Percentiles rank a stretch among this genome's conserved stretches.
Evolutionary conservation across 2,113 vertebrate genomes (phyloP).

Genomic region (Microcebus tavaratra): DNA sequence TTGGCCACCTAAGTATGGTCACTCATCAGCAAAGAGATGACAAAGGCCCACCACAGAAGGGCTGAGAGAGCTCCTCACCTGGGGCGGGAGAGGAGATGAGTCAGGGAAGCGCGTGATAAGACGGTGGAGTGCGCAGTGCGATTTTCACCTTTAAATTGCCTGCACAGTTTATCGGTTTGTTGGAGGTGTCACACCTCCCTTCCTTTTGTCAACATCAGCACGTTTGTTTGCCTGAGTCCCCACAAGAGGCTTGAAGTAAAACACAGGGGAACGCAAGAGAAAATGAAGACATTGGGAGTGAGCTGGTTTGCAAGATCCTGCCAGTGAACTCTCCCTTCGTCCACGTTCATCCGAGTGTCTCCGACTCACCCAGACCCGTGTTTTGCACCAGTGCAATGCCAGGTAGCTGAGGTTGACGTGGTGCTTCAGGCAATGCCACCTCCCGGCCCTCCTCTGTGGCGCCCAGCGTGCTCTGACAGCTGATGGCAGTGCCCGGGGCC

Average conservation of each 20-base stretch:
- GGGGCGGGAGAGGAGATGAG: fast-evolving
- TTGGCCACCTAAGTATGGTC: not conserved
- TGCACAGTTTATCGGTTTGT: too few relatives aligned
- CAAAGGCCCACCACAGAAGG: fast-evolving
- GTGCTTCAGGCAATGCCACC: not conserved
- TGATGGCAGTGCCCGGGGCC: fast-evolving
- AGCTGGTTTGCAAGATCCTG: not conserved
- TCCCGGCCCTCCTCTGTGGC: not conserved
- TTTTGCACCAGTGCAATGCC: not conserved
- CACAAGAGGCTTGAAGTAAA: not conserved
- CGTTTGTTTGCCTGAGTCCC: not conserved
- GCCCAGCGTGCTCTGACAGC: not conserved
- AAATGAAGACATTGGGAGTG: fast-evolving
- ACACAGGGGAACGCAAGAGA: not conserved
- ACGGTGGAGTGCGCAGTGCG: too few relatives aligned
- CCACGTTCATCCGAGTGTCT: too few relatives aligned
- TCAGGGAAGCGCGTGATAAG: not conserved
- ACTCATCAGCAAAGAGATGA: not conserved
- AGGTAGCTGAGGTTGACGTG: too few relatives aligned
- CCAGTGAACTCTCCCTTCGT: fast-evolving
- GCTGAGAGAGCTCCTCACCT: not conserved
- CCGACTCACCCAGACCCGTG: not conserved
- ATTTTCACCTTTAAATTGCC: fast-evolving
- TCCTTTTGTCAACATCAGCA: not conserved
- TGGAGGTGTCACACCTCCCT: too few relatives aligned